Evolutionary conservation across 2,888 invertebrate genomes (phyloP).

Genomic region (Drosophila anomalata): DNA sequence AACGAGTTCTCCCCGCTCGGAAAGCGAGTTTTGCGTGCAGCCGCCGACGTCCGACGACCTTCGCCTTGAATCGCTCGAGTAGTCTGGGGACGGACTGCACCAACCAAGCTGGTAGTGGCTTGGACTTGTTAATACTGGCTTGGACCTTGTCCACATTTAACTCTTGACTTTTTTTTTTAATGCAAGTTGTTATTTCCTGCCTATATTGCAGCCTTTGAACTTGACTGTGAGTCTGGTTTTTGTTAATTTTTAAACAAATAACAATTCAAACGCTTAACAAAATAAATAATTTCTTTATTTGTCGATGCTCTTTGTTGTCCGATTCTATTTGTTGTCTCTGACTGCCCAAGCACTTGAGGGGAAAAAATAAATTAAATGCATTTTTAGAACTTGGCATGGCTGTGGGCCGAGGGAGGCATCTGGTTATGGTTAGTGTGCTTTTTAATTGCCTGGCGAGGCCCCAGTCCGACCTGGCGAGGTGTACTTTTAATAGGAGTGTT

Average conservation of each 20-base stretch:
- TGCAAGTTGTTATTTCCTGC: conserved; percentile 27
- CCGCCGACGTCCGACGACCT: conserved; percentile 65
- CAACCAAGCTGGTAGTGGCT: conserved; percentile 28
- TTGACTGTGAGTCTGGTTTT: conserved; percentile 33
- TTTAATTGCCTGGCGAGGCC: neutral
- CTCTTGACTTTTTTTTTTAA: too few relatives aligned
- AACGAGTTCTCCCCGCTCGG: conserved; percentile 50
- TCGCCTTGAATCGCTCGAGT: conserved; percentile 69
- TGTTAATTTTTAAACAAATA: neutral
- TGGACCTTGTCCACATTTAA: conserved; percentile 28
- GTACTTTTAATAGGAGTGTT: neutral
- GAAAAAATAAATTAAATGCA: conserved; percentile 1
- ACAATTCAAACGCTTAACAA: neutral
- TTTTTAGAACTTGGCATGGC: conserved; percentile 25
- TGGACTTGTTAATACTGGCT: conserved; percentile 16
- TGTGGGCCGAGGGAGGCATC: conserved; percentile 17
- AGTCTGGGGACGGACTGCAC: conserved; percentile 36
- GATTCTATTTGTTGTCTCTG: neutral
- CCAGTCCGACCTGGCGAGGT: neutral
- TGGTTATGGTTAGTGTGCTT: conserved; percentile 7
- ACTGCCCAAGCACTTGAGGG: neutral
- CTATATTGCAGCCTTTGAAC: conserved; percentile 18
- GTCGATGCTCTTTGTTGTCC: neutral
- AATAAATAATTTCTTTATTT: conserved; percentile 1
- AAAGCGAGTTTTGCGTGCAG: conserved; percentile 46